Conservation (phyloP, 2,797 vertebrate genomes). For the Pangasius sanitwongsei region DNA sequence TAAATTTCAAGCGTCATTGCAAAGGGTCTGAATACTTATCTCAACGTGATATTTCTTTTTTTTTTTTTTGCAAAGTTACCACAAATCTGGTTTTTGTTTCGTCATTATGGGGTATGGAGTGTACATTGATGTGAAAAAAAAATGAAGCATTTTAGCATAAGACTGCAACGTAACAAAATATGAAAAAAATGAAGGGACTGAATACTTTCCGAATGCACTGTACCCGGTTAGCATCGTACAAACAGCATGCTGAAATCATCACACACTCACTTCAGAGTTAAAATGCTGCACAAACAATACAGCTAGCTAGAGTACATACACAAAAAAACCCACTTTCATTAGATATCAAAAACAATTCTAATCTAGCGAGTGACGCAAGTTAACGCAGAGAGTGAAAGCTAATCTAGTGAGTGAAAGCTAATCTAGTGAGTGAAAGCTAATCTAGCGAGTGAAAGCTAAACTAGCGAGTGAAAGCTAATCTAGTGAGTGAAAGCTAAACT, state of each 20-base stretch:
- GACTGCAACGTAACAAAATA: too few relatives aligned
- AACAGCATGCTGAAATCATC: neutral
- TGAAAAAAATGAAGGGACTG: too few relatives aligned
- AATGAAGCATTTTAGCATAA: too few relatives aligned
- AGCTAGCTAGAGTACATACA: neutral
- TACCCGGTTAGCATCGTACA: neutral
- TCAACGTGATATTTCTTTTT: too few relatives aligned
- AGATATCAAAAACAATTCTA: too few relatives aligned
- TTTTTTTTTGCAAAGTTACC: too few relatives aligned
- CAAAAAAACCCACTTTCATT: neutral
- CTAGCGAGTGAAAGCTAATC: neutral
- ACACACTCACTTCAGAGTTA: neutral
- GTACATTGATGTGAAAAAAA: too few relatives aligned
- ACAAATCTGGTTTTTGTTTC: too few relatives aligned
- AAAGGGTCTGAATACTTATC: too few relatives aligned
- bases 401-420: neutral
- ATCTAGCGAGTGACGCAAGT: neutral
- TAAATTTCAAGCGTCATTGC: too few relatives aligned
- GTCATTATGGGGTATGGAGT: too few relatives aligned
- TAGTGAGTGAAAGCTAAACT: neutral
- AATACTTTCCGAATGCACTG: too few relatives aligned
- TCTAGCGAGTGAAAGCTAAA: neutral
- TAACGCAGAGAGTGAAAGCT: neutral
- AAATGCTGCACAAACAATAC: neutral
- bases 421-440: neutral